Percentiles rank a stretch among this genome's conserved stretches.
Conservation (phyloP, 2,113 vertebrate genomes). For the Dipodomys stephensi region DNA sequence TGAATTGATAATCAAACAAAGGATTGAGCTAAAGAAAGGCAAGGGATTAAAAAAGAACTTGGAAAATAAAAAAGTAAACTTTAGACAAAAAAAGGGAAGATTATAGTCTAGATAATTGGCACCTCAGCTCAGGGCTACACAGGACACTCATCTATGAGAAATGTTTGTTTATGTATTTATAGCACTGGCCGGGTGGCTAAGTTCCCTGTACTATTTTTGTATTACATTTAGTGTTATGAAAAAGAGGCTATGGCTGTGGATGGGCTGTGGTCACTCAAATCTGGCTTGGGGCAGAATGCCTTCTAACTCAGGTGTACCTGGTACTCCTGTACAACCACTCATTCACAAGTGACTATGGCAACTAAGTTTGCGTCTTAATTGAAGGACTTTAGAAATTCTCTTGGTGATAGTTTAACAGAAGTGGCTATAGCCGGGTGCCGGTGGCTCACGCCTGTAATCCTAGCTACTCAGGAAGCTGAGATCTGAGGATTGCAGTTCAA, state of each 20-base stretch:
- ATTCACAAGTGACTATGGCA: background rate
- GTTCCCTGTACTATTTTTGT: background rate
- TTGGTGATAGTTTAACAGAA: background rate
- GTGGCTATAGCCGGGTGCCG: too few relatives aligned
- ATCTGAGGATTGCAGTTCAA: too few relatives aligned
- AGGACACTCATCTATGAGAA: background rate
- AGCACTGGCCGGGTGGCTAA: background rate
- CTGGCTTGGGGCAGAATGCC: background rate
- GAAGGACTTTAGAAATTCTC: background rate
- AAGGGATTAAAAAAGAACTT: background rate
- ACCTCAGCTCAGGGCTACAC: background rate
- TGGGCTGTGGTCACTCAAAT: background rate
- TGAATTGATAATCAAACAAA: background rate
- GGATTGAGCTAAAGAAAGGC: background rate
- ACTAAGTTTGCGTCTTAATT: background rate
- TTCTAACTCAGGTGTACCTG: background rate
- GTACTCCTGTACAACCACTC: background rate
- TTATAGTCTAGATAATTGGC: background rate
- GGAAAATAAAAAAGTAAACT: background rate
- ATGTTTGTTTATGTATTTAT: background rate
- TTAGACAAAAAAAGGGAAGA: background rate
- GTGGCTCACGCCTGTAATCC: too few relatives aligned
- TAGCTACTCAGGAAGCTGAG: too few relatives aligned
- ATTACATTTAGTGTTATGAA: background rate
- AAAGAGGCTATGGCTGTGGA: background rate